A percentile compares a stretch with the other conserved stretches of the same genome.
Evolutionary conservation across 2,888 invertebrate genomes (phyloP).

Genomic region (Tipula unca): DNA sequence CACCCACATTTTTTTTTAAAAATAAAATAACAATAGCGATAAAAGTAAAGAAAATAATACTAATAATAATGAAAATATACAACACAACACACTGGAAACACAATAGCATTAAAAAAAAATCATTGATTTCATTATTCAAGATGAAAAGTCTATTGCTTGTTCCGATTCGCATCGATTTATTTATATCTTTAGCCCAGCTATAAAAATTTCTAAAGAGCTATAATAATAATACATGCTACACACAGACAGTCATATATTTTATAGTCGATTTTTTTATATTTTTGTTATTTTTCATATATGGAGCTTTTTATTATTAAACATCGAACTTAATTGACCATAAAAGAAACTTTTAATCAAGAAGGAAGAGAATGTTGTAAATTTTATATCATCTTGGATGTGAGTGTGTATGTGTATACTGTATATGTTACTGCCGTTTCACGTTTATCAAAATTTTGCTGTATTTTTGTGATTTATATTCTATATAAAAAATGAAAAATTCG

Average conservation of each 20-base stretch:
- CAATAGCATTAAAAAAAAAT: neutral
- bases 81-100: too few species aligned
- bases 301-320: neutral
- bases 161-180: neutral
- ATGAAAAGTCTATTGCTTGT: neutral
- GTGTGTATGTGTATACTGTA: too few species aligned
- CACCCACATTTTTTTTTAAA: neutral
- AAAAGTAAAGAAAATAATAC: neutral
- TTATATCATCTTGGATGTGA: neutral
- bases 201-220: neutral
- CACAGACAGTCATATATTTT: neutral
- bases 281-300: neutral
- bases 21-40: neutral
- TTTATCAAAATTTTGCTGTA: neutral
- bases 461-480: neutral
- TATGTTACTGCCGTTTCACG: neutral
- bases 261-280: neutral
- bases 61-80: neutral
- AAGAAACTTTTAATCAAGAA: neutral
- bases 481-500: neutral
- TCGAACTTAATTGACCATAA: neutral
- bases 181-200: neutral
- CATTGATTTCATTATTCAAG: neutral
- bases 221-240: neutral
- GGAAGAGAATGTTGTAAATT: neutral